Conservation (phyloP, 2,113 vertebrate species). For the Aegithalos caudatus region DNA sequence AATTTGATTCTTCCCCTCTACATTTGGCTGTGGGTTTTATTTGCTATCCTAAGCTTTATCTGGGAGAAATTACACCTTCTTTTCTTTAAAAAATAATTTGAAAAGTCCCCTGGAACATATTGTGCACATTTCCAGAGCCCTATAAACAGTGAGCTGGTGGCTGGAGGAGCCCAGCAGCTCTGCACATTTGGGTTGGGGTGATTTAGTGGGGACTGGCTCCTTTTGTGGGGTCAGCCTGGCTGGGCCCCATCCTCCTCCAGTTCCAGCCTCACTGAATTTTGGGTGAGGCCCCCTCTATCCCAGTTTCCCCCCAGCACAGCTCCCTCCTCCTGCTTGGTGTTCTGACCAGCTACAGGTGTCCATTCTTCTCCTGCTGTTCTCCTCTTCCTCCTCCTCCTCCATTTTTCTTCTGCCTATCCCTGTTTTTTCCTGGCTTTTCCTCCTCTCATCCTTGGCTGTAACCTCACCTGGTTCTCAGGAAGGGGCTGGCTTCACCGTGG, state of each 20-base stretch:
- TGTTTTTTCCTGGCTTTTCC: slow-evolving; percentile 14
- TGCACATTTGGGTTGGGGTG: fast-evolving
- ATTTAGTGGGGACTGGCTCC: background rate
- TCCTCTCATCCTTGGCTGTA: slow-evolving; percentile 19
- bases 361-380: background rate
- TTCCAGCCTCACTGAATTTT: background rate
- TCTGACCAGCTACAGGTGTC: fast-evolving
- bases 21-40: background rate
- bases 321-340: background rate
- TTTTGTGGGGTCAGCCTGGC: background rate
- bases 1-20: background rate
- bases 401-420: slow-evolving; percentile 13
- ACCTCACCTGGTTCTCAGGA: background rate
- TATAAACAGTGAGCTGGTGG: fast-evolving
- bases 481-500: background rate
- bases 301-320: background rate
- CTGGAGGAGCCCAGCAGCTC: background rate
- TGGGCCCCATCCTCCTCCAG: background rate
- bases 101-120: background rate
- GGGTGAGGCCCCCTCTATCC: background rate
- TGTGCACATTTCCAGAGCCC: background rate
- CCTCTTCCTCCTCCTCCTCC: slow-evolving; percentile 37
- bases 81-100: background rate
- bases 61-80: background rate
- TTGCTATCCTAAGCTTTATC: background rate